phyloP scores from a whole-genome alignment of 1,140 invertebrate genomes.

The Caenorhabditis inopinata region DNA sequence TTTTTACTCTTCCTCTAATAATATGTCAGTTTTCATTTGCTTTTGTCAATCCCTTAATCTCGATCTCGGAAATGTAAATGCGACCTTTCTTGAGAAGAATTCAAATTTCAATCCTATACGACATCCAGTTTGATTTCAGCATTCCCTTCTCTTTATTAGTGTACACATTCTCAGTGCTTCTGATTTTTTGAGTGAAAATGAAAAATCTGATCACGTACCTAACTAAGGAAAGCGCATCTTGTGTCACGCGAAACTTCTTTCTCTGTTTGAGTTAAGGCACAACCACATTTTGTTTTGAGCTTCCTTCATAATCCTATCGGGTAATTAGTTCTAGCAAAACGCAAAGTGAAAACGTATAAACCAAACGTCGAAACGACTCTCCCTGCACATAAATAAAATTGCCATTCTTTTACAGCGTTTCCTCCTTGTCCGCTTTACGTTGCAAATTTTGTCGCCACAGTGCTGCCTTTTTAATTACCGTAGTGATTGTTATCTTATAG shows the following conservation, averaged over 20 bases:
- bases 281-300: background rate
- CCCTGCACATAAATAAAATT: background rate
- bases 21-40: no score
- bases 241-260: conserved; percentile 16
- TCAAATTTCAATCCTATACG: no score
- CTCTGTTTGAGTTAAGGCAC: background rate
- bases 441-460: background rate
- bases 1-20: no score
- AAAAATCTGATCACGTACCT: no score
- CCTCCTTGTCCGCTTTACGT: background rate
- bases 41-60: no score
- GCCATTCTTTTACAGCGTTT: background rate
- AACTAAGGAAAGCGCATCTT: no score
- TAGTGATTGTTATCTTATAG: conserved; percentile 10
- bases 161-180: no score
- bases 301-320: conserved; percentile 29
- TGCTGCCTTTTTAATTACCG: conserved; percentile 18
- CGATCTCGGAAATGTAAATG: no score
- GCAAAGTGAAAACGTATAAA: background rate
- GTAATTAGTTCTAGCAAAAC: conserved; percentile 26
- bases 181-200: no score
- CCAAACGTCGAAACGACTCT: conserved; percentile 5
- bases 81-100: no score
- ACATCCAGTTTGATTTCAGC: no score
- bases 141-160: no score